Evolutionary conservation across 2,888 invertebrate genomes (phyloP).

Genomic region (Stenolophus ochropezus): DNA sequence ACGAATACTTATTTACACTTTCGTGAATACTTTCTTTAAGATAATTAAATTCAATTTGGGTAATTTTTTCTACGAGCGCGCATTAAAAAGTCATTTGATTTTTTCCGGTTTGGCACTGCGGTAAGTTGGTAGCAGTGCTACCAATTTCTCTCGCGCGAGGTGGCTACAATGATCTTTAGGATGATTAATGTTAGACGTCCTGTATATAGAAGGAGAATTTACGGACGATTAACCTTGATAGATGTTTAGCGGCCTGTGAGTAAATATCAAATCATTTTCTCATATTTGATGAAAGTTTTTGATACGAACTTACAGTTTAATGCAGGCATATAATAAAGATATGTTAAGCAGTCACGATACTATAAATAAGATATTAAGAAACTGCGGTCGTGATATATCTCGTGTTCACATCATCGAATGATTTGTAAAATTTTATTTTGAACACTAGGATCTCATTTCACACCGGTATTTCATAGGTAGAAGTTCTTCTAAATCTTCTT

Average conservation of each 20-base stretch:
- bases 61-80: background rate
- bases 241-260: background rate
- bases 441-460: too few relatives aligned
- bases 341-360: constrained; percentile 15
- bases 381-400: background rate
- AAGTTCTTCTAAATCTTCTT: too few relatives aligned
- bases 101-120: background rate
- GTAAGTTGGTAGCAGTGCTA: constrained; percentile 43
- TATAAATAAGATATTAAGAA: constrained; percentile 15
- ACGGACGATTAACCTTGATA: constrained; percentile 44
- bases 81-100: constrained; percentile 42
- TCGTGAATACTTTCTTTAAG: constrained; percentile 24
- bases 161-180: constrained; percentile 35
- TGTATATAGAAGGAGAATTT: constrained; percentile 19
- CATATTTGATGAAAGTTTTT: constrained; percentile 33
- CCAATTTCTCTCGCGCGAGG: constrained; percentile 32
- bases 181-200: constrained; percentile 52
- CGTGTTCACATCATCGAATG: background rate
- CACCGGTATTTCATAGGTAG: too few relatives aligned
- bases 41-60: constrained; percentile 32
- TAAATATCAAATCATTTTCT: constrained; percentile 24
- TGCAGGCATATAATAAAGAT: constrained; percentile 8
- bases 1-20: constrained; percentile 22
- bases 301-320: constrained; percentile 13
- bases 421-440: background rate